Evolutionary conservation across 92 coral and sea anemone genomes (phyloP), one percentile per base, ranked within the genome.

Genomic region (Zoanthus sansibaricus): DNA sequence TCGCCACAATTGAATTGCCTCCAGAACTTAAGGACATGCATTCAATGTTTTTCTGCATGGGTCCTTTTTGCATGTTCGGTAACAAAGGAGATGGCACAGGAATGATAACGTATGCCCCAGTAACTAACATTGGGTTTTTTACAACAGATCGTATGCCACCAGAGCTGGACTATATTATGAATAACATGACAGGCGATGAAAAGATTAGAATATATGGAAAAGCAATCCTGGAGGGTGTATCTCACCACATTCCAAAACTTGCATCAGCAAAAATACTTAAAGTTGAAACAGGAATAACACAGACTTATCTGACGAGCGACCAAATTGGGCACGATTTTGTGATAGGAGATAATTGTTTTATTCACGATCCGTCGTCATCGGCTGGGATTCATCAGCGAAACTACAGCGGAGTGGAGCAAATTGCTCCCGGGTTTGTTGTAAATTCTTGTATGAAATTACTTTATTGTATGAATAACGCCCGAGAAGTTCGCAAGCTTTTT

Each of bases 51-150:
- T 25, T 25, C 25, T 25, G 25, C 25, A 25, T 25, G 25, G 25
- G 25, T 25, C 25, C 25, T 25, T 25, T 25, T 25, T 25, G 25
- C 25, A 25, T 25, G 25, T 25, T 25, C 25, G 20, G 77, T 21
- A 93, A 93, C 90, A 89, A 91, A 61, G 96, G 94, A 9, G 37
- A 88, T 44, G 87, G n/a, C n/a, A n/a, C n/a, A n/a, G n/a, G n/a
- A n/a, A n/a, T n/a, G n/a, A n/a, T n/a, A n/a, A n/a, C n/a, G n/a
- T n/a, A n/a, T n/a, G n/a, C n/a, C n/a, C n/a, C n/a, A n/a, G n/a
- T n/a, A n/a, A n/a, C n/a, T n/a, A 93, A 93, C 82, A 76, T 93
- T 3, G 93, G 82, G 4, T 59, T 91, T 69, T 83, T 71, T 25
- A 73, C 90, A 13, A 76, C 92, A 7, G 87, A 70, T 8, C 79